A percentile compares a stretch with the other conserved stretches of the same genome.
Evolutionary conservation across 2,888 invertebrate species (phyloP).

Genomic region (Rapana venosa): DNA sequence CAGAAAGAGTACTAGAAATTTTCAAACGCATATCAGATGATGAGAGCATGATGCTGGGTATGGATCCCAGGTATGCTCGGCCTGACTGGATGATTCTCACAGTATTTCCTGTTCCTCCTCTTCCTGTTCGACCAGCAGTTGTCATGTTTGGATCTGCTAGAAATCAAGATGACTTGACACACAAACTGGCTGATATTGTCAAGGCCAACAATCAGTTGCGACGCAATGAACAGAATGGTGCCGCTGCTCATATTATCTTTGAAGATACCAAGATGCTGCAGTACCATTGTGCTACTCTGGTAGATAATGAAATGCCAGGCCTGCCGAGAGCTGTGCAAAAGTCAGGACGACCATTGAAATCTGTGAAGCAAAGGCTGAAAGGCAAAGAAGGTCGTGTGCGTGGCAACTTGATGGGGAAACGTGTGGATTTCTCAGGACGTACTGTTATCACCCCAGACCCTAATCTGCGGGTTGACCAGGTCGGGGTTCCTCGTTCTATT

Average conservation of each 20-base stretch:
- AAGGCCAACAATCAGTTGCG: constrained; percentile 97
- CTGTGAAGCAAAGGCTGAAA: constrained; percentile 94
- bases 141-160: constrained; percentile 99
- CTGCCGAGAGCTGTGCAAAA: constrained; percentile 91
- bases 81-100: constrained; percentile 99
- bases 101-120: constrained; percentile 96
- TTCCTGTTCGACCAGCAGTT: constrained; percentile 97
- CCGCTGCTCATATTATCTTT: constrained; percentile 96
- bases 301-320: constrained; percentile 97
- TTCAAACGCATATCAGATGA: constrained; percentile 90
- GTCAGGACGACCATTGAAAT: constrained; percentile 98
- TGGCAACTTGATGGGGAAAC: constrained; percentile 99
- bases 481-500: constrained; percentile 97
- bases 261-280: constrained; percentile 99
- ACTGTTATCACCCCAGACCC: constrained; percentile 87
- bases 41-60: constrained; percentile 93
- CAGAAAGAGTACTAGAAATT: constrained; percentile 98
- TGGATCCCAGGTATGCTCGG: constrained; percentile 96
- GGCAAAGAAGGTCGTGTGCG: constrained; percentile 99
- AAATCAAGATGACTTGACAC: constrained; percentile 98
- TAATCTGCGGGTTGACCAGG: constrained; percentile 91
- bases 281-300: constrained; percentile 98
- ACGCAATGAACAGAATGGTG: constrained; percentile 96
- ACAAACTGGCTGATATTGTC: constrained; percentile 98
- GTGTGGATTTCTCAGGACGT: constrained; percentile 99